A percentile compares a stretch with the other conserved stretches of the same genome.
Conservation (phyloP, 1,140 invertebrate genomes). For the Saccostrea glomerata region DNA sequence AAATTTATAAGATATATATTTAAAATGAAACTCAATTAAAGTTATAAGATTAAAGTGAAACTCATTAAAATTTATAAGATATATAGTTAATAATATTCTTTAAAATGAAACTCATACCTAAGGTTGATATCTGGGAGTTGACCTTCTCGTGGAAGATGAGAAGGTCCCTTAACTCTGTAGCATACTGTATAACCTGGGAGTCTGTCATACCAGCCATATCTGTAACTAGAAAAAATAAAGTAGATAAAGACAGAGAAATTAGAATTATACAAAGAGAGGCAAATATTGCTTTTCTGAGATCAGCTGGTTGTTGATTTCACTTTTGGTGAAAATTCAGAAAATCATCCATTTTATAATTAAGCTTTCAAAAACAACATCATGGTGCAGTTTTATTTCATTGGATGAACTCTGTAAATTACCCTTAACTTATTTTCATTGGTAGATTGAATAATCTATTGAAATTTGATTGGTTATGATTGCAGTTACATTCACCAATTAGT, state of each 20-base stretch:
- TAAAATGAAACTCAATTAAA: neutral
- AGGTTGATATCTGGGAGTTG: neutral
- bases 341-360: neutral
- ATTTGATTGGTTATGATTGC: neutral
- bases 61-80: too few relatives aligned
- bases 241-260: neutral
- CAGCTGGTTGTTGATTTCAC: neutral
- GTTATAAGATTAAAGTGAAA: too few relatives aligned
- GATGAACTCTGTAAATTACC: neutral
- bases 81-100: neutral
- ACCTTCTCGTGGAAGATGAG: neutral
- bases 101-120: neutral
- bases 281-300: neutral
- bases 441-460: neutral
- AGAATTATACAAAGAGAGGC: neutral
- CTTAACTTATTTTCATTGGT: neutral
- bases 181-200: neutral
- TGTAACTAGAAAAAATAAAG: neutral
- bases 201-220: slow-evolving; percentile 1
- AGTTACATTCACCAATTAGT: neutral
- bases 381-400: neutral
- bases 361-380: neutral
- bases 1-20: neutral
- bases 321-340: neutral
- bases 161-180: neutral